A percentile compares a stretch with the other conserved stretches of the same genome.
Conservation (phyloP, 2,113 vertebrate genomes). For the Orthonyx spaldingii region DNA sequence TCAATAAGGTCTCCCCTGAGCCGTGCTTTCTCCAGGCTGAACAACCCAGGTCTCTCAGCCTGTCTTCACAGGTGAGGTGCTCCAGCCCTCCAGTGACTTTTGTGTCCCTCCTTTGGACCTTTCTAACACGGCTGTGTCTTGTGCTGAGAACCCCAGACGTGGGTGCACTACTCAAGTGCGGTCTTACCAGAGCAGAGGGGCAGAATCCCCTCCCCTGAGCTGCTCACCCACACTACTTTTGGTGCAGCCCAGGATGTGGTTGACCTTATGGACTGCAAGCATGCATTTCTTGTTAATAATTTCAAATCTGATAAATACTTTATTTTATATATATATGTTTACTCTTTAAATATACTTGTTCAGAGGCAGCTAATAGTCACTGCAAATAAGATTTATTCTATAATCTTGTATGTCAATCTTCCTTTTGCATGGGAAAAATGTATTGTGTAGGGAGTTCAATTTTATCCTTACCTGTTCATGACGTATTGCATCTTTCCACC, state of each 20-base stretch:
- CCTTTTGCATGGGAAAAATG: not conserved
- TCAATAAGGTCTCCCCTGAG: not conserved
- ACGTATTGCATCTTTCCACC: not conserved
- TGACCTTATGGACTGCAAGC: not conserved
- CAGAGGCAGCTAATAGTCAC: not conserved
- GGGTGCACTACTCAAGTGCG: not conserved
- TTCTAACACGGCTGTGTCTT: not conserved
- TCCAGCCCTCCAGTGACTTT: not conserved
- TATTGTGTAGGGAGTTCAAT: not conserved
- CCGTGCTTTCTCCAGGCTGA: not conserved
- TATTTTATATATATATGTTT: not conserved
- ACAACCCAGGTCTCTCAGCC: not conserved
- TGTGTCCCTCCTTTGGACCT: not conserved
- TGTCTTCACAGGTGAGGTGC: not conserved
- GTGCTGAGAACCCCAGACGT: not conserved
- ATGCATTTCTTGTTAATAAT: not conserved
- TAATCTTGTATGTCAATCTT: not conserved
- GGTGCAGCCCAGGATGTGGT: not conserved
- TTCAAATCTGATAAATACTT: not conserved
- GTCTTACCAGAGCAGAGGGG: not conserved
- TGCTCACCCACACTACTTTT: not conserved
- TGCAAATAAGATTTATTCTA: not conserved
- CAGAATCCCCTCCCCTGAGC: not conserved
- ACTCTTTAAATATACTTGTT: not conserved
- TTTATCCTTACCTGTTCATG: not conserved